Evolutionary conservation across 2,888 invertebrate species (phyloP).

Genomic region (Hemistola chrysoprasaria): DNA sequence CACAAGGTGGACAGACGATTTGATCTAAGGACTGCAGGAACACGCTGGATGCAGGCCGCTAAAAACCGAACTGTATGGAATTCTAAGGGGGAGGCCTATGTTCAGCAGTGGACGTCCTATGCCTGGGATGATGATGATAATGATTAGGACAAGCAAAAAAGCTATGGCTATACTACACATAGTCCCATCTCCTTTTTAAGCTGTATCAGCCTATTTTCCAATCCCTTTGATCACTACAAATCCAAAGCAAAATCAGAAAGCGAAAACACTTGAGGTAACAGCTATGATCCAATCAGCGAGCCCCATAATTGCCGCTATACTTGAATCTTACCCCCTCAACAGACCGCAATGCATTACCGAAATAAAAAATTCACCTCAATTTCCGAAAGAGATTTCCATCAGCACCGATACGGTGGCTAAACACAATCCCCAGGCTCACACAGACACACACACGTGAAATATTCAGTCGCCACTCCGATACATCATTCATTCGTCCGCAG

Average conservation of each 20-base stretch:
- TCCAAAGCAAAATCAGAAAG: constrained; percentile 17
- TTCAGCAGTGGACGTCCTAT: too few relatives aligned
- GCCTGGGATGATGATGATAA: too few relatives aligned
- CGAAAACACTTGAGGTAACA: constrained; percentile 43
- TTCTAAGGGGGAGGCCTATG: too few relatives aligned
- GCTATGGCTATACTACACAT: too few relatives aligned
- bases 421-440: constrained; percentile 52
- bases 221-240: constrained; percentile 4
- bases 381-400: constrained; percentile 68
- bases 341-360: constrained; percentile 60
- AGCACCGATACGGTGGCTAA: constrained; percentile 68
- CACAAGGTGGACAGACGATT: too few relatives aligned
- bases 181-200: too few relatives aligned
- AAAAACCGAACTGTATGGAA: too few relatives aligned
- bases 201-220: background rate
- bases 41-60: too few relatives aligned
- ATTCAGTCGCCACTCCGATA: constrained; percentile 76
- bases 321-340: constrained; percentile 10
- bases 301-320: constrained; percentile 58
- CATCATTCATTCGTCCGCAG: constrained; percentile 80
- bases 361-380: constrained; percentile 75
- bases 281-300: constrained; percentile 62
- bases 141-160: too few relatives aligned
- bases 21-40: too few relatives aligned
- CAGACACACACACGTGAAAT: constrained; percentile 65